Evolutionary conservation across 2,797 vertebrate species (phyloP), one percentile per base, ranked within the genome.

Genomic region (Rhinella marina): DNA sequence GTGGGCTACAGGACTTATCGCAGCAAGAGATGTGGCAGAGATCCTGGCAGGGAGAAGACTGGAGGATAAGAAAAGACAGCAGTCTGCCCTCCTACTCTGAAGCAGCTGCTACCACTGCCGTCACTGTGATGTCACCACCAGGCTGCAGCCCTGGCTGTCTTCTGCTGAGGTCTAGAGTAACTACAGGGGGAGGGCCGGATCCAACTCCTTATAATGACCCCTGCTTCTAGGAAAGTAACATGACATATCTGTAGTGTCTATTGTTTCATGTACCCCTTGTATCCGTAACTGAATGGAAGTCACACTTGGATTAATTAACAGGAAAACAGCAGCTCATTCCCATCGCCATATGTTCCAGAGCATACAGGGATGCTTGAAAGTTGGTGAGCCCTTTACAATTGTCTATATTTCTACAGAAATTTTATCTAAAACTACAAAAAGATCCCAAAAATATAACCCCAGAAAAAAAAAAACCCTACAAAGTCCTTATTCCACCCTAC

Each of bases 71-170:
- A 88, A 48, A n/a, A 77, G 54, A 56, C 61, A 21, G 70, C n/a
- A 82, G 78, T 61, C 70, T 82, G 79, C 80, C 84, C 84, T 86
- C 79, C 84, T 82, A 59, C 52, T 52, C 25, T 62, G 27, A 4
- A 86, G 80, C 84, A 89, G 88, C 88, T 78, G 88, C 88, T 66
- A n/a, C 50, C 61, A 41, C 23, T n/a, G 14, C 29, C 84, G 72
- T 79, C 88, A 82, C 59, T n/a, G 78, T 89, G 88, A 89, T 86
- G 84, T 89, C 88, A 89, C 61, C 88, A 86, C 72, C 48, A 77
- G 84, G 56, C 88, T 86, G 88, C 87, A 88, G 87, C 78, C 81
- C 83, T 64, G 82, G 32, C 82, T 75, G 41, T 64, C 17, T 77
- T 19, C 82, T 57, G 59, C 64, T 50, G 3, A 88, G 17, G 2